Conservation (phyloP, 2,113 vertebrate species). For the Blennius ocellaris region DNA sequence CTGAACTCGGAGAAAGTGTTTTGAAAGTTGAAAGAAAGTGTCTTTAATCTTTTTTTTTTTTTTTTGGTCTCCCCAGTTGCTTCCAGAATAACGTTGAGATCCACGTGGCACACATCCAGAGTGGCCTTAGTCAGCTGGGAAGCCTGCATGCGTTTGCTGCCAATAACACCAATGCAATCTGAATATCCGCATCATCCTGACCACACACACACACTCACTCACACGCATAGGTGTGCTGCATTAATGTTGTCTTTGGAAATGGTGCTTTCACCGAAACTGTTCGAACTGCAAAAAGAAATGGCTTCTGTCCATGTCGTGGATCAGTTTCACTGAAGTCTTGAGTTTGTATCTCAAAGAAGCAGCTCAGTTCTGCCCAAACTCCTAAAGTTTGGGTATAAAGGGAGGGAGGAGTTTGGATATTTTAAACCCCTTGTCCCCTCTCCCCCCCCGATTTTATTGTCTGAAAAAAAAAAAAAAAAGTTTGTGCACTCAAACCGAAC, state of each 20-base stretch:
- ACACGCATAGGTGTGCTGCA: not conserved
- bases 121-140: slow-evolving; percentile 98
- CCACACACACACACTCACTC: slow-evolving; percentile 10
- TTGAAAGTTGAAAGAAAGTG: too few relatives aligned
- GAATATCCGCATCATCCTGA: slow-evolving; percentile 66
- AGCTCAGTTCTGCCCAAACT: slow-evolving; percentile 25
- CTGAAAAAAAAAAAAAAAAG: slow-evolving; percentile 56
- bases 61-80: slow-evolving; percentile 83
- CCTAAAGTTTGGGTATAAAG: slow-evolving; percentile 9
- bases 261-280: slow-evolving; percentile 58
- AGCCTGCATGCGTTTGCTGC: slow-evolving; percentile 96
- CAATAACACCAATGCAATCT: slow-evolving; percentile 97
- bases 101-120: slow-evolving; percentile 99
- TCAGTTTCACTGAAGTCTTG: slow-evolving; percentile 3
- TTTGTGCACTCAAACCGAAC: slow-evolving; percentile 53
- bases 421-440: too few relatives aligned
- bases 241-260: slow-evolving; percentile 23
- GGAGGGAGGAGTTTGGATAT: not conserved
- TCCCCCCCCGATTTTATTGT: slow-evolving; percentile 49
- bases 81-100: slow-evolving; percentile 99
- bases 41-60: not conserved
- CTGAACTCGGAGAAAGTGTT: not conserved
- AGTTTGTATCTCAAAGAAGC: slow-evolving; percentile 58
- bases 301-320: not conserved
- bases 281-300: slow-evolving; percentile 14